A percentile compares a stretch with the other conserved stretches of the same genome.
phyloP scores from a whole-genome alignment of 2,888 invertebrate genomes.

The Piscicola geometra region DNA sequence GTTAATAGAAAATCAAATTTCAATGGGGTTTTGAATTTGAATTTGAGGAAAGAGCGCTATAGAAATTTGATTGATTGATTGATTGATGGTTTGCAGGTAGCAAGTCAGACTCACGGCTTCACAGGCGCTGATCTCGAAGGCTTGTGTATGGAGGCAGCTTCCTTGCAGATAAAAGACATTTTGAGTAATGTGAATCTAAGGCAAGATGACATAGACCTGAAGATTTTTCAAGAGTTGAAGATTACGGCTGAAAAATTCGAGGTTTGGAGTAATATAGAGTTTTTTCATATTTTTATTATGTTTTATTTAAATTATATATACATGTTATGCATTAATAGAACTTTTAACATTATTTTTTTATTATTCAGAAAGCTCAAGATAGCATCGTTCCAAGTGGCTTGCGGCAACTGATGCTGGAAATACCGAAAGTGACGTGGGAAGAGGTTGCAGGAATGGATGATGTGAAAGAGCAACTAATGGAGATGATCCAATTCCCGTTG shows the following conservation, averaged over 20 bases:
- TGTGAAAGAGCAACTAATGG: conserved; percentile 24
- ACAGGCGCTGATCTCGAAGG: conserved; percentile 98
- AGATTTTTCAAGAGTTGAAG: conserved; percentile 54
- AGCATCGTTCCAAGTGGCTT: conserved; percentile 26
- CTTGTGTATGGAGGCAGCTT: conserved; percentile 93
- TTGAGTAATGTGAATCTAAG: conserved; percentile 99
- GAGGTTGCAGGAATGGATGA: conserved; percentile 29
- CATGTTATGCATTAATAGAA: background rate
- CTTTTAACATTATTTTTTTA: conserved; percentile 1
- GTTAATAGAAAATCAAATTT: too few relatives aligned
- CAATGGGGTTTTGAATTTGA: too few relatives aligned
- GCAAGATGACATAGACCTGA: conserved; percentile 98
- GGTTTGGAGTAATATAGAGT: conserved; percentile 5
- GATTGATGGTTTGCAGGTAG: too few relatives aligned
- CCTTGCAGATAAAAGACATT: conserved; percentile 98
- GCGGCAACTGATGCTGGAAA: conserved; percentile 18
- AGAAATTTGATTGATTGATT: too few relatives aligned
- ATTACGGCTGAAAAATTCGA: conserved; percentile 21
- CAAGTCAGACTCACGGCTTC: conserved; percentile 96
- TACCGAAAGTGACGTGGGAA: conserved; percentile 29
- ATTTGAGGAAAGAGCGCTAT: too few relatives aligned
- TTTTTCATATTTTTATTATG: conserved; percentile 8
- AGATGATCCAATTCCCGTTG: conserved; percentile 22
- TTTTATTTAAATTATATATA: too few relatives aligned
- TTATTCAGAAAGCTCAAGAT: conserved; percentile 6